These are phyloP conservation scores for Saxidomus purpurata DNA, from an alignment of 1,140 invertebrate genomes.

Conservation along the genomic window DNA sequence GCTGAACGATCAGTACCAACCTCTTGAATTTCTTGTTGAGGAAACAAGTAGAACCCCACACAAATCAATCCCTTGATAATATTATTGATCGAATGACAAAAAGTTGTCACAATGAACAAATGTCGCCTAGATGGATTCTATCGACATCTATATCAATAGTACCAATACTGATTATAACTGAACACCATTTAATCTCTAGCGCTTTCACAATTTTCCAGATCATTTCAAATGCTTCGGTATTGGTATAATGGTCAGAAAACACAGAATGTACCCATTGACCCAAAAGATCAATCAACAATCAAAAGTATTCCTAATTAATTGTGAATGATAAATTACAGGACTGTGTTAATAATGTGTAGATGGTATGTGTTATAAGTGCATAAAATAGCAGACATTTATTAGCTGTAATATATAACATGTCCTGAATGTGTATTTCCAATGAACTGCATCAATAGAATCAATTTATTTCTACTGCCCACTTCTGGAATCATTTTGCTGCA, in stretches of 20 bases:
- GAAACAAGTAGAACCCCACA: not conserved
- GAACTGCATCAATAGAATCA: too few relatives aligned
- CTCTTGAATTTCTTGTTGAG: not conserved
- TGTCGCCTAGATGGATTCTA: not conserved
- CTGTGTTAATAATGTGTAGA: not conserved
- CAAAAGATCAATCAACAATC: conserved; percentile 3
- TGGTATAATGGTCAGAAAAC: not conserved
- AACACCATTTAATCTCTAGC: conserved; percentile 8
- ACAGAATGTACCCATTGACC: not conserved
- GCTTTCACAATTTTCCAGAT: conserved; percentile 3
- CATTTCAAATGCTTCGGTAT: not conserved
- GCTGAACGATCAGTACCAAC: too few relatives aligned
- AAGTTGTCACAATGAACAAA: conserved; percentile 1
- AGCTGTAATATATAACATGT: too few relatives aligned
- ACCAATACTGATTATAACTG: conserved; percentile 15
- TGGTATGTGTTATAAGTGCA: not conserved
- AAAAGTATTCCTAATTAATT: conserved; percentile 3
- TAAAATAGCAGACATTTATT: not conserved
- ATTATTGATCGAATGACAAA: not conserved
- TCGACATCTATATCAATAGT: not conserved
- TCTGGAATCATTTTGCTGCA: too few relatives aligned
- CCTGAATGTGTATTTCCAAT: too few relatives aligned
- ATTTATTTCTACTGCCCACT: too few relatives aligned
- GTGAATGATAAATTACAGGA: not conserved
- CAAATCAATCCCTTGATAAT: conserved; percentile 5